These are phyloP conservation scores for Spodoptera picta DNA, from an alignment of 2,888 invertebrate species.

Conservation along the genomic window DNA sequence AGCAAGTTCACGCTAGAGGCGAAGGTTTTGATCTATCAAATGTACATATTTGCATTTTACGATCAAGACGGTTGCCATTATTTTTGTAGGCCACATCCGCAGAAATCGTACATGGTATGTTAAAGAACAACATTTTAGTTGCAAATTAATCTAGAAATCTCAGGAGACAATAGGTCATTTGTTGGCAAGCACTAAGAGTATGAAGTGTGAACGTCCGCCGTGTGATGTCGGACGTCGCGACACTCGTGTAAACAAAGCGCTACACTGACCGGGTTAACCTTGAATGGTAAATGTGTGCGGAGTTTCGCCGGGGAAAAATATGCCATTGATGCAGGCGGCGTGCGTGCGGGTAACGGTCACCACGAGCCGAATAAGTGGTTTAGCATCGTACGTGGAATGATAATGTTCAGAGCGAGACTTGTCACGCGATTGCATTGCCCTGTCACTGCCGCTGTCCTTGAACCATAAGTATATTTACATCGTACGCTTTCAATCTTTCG, in stretches of 20 bases:
- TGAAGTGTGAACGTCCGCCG: slow-evolving; percentile 63
- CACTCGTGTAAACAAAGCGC: slow-evolving; percentile 83
- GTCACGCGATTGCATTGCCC: slow-evolving; percentile 78
- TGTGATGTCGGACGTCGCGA: slow-evolving; percentile 67
- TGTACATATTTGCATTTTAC: slow-evolving; percentile 41
- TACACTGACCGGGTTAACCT: slow-evolving; percentile 87
- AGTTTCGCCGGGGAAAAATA: slow-evolving; percentile 87
- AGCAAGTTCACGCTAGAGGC: slow-evolving; percentile 68
- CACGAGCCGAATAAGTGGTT: slow-evolving; percentile 86
- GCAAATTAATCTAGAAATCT: slow-evolving; percentile 52
- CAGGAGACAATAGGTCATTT: slow-evolving; percentile 54
- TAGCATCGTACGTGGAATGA: slow-evolving; percentile 85
- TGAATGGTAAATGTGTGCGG: slow-evolving; percentile 86
- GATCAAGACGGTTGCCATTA: slow-evolving; percentile 35
- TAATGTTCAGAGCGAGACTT: slow-evolving; percentile 81
- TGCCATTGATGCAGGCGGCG: slow-evolving; percentile 86
- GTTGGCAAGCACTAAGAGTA: slow-evolving; percentile 53
- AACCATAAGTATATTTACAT: slow-evolving; percentile 56
- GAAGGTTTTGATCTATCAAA: slow-evolving; percentile 61
- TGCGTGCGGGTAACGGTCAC: slow-evolving; percentile 87
- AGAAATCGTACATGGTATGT: slow-evolving; percentile 7
- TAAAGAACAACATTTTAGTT: slow-evolving; percentile 33
- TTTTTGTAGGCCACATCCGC: slow-evolving; percentile 49
- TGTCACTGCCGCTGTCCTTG: slow-evolving; percentile 79
- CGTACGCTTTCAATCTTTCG: slow-evolving; percentile 32